phyloP scores from a whole-genome alignment of 1,140 invertebrate species.

The Paraescarpia echinospica region DNA sequence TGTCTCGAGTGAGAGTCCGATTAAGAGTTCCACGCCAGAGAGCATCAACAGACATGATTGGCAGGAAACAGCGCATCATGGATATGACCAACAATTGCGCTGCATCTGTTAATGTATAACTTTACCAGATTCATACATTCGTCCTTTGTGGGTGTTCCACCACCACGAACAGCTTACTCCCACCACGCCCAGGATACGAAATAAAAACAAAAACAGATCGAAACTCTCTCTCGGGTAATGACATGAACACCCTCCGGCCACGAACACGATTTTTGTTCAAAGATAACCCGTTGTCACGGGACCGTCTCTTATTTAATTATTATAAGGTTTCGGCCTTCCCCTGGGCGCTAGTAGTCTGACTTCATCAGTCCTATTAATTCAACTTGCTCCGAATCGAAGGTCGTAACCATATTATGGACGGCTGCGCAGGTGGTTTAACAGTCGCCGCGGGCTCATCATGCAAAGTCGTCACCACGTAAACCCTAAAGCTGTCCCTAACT shows the following conservation, averaged over 20 bases:
- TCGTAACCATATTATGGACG: background rate
- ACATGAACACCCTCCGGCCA: background rate
- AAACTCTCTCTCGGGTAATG: background rate
- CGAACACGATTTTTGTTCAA: background rate
- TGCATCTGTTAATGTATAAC: background rate
- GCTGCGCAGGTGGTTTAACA: background rate
- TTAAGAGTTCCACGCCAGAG: too few relatives aligned
- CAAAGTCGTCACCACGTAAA: background rate
- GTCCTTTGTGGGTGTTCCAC: background rate
- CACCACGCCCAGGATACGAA: background rate
- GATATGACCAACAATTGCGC: background rate
- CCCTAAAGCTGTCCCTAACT: background rate
- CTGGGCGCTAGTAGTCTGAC: background rate
- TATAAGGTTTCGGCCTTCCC: background rate
- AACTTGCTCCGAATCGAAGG: background rate
- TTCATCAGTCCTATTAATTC: background rate
- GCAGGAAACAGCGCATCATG: too few relatives aligned
- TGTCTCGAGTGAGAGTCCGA: too few relatives aligned
- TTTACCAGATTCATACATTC: background rate
- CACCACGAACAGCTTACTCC: background rate
- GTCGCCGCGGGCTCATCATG: background rate
- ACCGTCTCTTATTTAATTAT: background rate
- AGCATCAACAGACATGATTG: too few relatives aligned
- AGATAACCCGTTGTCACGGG: background rate
- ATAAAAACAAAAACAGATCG: background rate